Evolutionary conservation across 1,140 invertebrate species (phyloP), one percentile per base, ranked within the genome.

Genomic region (Lepidurus packardi): DNA sequence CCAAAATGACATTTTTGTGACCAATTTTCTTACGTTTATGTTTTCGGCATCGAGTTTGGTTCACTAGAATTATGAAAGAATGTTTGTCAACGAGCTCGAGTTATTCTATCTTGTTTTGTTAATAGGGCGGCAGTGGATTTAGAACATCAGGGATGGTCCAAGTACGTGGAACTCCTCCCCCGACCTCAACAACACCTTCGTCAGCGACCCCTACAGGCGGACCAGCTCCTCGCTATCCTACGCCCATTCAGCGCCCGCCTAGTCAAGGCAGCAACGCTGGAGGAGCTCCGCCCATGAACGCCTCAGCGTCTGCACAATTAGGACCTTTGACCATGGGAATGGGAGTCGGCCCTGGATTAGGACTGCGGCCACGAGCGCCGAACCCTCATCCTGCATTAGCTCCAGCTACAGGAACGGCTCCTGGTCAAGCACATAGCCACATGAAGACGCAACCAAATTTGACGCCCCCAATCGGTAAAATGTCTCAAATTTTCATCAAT

Each of bases 171-270:
- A 74, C 73, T 13, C 53, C 53, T 10, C 78, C 78, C 25, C 78
- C 78, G 43, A 65, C 78, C 78, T 78, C 78, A 73, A 45, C 65
- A 24, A 21, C 43, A 21, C 24, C 53, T 25, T 65, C 53, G 53
- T 7, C 53, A 13, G 1, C 53, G 7, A 65, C 53, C 21, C 21
- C 65, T 44, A 78, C 42, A 42, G 42, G 16, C 3, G 53, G 53
- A 65, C 53, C 53, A 21, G 73, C 78, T n/a, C 78, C 78, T 43
- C 73, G 78, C 5, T 78, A 78, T 34, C 78, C 78, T 16, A 78
- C 78, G 41, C 78, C 78, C 10, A 78, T 78, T 45, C 78, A 78
- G 43, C 73, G 78, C 43, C 78, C 78, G 24, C 16, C 78, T 47
- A 43, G 73, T 25, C 42, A 73, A 16, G 25, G 44, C 11, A 73